Conservation (phyloP, 2,888 invertebrate species). For the Graphium colonna region DNA sequence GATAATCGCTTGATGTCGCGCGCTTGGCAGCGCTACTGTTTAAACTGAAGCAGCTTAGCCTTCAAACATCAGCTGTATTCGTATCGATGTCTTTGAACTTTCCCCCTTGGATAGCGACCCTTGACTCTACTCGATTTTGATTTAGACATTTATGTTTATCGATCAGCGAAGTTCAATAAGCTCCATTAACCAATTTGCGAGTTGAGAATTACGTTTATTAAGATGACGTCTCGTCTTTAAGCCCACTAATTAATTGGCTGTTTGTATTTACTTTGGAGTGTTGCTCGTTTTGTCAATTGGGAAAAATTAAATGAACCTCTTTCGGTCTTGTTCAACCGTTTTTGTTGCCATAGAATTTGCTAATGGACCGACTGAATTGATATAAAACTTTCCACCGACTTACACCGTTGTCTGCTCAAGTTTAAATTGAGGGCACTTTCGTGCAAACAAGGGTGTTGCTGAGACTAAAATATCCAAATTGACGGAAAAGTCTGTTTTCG, state of each 20-base stretch:
- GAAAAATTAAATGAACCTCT: neutral
- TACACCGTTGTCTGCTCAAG: neutral
- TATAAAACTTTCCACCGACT: neutral
- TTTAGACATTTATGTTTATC: constrained; percentile 73
- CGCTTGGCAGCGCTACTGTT: constrained; percentile 35
- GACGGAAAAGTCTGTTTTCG: neutral
- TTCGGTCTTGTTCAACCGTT: neutral
- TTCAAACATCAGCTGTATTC: constrained; percentile 42
- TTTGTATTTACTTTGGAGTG: constrained; percentile 38
- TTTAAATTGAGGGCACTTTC: neutral
- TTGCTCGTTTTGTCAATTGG: constrained; percentile 23
- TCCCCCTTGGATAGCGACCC: constrained; percentile 53
- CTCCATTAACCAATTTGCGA: constrained; percentile 72
- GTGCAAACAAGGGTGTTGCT: neutral
- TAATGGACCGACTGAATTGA: neutral
- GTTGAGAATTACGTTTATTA: constrained; percentile 55
- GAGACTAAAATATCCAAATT: neutral
- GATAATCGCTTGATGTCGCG: constrained; percentile 68
- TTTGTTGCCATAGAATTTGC: neutral
- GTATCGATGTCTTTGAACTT: constrained; percentile 68
- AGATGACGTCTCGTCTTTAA: constrained; percentile 45
- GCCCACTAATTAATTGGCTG: constrained; percentile 55
- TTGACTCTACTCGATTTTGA: constrained; percentile 59
- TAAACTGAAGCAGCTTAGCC: constrained; percentile 40
- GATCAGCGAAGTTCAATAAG: constrained; percentile 71